Evolutionary conservation across 2,888 invertebrate species (phyloP), one percentile per base, ranked within the genome.

Genomic region (Yponomeuta evonymella): DNA sequence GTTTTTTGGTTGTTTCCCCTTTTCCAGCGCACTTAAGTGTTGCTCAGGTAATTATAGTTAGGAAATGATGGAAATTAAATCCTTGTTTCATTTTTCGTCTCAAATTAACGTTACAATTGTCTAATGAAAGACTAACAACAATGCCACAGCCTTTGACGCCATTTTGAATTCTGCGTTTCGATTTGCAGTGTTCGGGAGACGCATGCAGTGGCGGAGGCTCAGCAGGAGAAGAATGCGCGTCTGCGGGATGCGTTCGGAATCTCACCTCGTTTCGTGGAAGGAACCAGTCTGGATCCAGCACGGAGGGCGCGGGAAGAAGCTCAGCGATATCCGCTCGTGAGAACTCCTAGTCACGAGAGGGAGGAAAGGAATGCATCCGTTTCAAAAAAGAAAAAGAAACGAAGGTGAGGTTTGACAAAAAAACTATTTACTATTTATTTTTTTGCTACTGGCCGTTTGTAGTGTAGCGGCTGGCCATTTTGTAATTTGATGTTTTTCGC

Each of bases 201-300:
- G 68, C 99, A 99, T 93, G 97, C 98, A 87, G 95, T 98, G 75
- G 98, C 99, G 1, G 98, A 98, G 86, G 98, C 98, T 36, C 98
- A 98, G 85, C 97, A 97, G 81, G 97, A 97, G 88, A 98, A 98
- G 90, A 99, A 99, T 93, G 97, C 97, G 2, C 95, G 96, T 72
- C 93, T 99, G 73, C 95, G 98, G 71, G 97, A 97, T 85, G 99
- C 98, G 6, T 98, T 99, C 87, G 98, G 98, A 72, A 97, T 99
- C 77, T 96, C 97, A 48, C 96, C 97, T 78, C 96, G 95, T 81
- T 99, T 98, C 91, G 97, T 98, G 71, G 98, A 98, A 86, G 98
- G 98, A 75, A 96, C 96, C 82, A 97, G 98, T 83, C 94, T 98
- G 85, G 97, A 98, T 90, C 95, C 96, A 3, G 96, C 96, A 86